Evolutionary conservation across 1,140 invertebrate genomes (phyloP), one percentile per base, ranked within the genome.

Genomic region (Aphaenogaster ashmeadi): DNA sequence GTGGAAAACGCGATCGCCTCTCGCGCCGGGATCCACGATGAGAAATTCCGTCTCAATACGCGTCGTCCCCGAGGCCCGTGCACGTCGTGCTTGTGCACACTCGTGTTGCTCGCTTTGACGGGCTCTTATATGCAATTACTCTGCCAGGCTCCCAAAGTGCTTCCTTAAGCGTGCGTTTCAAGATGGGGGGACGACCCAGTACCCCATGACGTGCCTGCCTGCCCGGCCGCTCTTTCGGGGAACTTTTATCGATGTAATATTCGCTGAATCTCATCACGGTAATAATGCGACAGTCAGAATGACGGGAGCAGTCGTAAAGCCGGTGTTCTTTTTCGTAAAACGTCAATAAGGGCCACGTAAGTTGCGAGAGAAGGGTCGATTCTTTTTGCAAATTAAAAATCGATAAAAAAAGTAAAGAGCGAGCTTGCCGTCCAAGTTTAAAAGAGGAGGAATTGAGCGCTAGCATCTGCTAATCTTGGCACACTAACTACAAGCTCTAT

Each of bases 51-150:
- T 83, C 67, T 74, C 80, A 50, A 83, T 83, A 60, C 56, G 60
- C 52, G 38, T 52, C 77, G 77, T 79, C 44, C 44, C 38, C 56
- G n/a, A 62, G 86, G 50, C 66, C 71, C n/a, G 41, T 36, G 36
- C 54, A 52, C n/a, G 50, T 74, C 85, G 72, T 62, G 87, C 72
- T 78, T 56, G 84, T 86, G 50, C 52, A 74, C 74, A 62, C 78
- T 87, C 86, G 54, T 87, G 86, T 88, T 90, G 80, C 89, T 90
- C 90, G 80, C 56, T 90, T 90, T 86, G 89, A 90, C 81, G 58
- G 64, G 62, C 77, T 74, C 89, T 83, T 80, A 81, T 90, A 88
- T 90, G 90, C 90, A 90, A 90, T 90, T 91, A 91, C 89, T 90
- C 83, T 80, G 90, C 62, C 71, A 77, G 83, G 87, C 72, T 90